These are phyloP conservation scores for Amblyornis subalaris DNA, from an alignment of 2,113 vertebrate genomes.

Conservation along the genomic window DNA sequence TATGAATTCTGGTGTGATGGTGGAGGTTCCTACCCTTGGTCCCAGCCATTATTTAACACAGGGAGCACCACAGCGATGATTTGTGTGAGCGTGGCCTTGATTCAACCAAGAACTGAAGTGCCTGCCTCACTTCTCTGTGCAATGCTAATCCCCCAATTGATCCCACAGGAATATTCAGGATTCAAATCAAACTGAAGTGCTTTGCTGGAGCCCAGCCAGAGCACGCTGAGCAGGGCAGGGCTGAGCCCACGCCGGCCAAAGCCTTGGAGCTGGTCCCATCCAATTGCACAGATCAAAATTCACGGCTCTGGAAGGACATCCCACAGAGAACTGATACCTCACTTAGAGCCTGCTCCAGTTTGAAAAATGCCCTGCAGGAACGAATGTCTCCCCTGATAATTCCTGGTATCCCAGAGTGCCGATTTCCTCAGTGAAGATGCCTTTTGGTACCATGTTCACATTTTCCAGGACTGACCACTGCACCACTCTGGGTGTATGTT, in stretches of 20 bases:
- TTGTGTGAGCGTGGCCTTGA: neutral
- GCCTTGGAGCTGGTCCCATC: neutral
- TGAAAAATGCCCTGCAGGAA: neutral
- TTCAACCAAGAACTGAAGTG: neutral
- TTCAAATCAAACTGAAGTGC: constrained; percentile 38
- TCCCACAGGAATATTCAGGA: neutral
- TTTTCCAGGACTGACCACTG: neutral
- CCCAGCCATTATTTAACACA: neutral
- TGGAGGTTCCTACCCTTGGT: neutral
- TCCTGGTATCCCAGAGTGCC: neutral
- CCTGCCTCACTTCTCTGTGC: neutral
- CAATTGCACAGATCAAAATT: neutral
- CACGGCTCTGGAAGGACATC: neutral
- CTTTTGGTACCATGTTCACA: neutral
- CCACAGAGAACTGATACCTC: neutral
- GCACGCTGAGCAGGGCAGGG: neutral
- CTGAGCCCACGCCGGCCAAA: neutral
- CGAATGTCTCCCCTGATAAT: neutral
- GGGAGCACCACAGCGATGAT: neutral
- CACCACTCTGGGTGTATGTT: neutral
- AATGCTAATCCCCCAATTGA: neutral
- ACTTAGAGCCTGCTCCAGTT: neutral
- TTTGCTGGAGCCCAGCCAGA: constrained; percentile 42
- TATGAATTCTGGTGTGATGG: neutral
- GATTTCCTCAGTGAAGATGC: neutral